Conservation (phyloP, 92 coral and sea anemone species). For the Blastomussa wellsi region DNA sequence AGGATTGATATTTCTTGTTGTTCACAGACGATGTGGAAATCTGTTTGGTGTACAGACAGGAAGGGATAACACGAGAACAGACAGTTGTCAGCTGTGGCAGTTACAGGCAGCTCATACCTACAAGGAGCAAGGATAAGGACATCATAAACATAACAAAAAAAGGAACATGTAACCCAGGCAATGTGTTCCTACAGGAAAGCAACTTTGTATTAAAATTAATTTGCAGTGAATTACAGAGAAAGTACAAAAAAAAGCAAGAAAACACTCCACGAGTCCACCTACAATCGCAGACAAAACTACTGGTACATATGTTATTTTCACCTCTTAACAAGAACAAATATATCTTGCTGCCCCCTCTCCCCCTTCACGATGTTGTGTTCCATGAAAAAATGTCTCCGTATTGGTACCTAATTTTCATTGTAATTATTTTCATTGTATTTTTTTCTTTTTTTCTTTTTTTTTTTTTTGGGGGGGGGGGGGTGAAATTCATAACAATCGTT, state of each 20-base stretch:
- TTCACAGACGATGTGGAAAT: conserved; percentile 87
- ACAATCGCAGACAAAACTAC: no score
- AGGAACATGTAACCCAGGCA: background rate
- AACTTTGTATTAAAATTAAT: background rate
- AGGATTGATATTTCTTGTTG: conserved; percentile 55
- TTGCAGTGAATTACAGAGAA: background rate
- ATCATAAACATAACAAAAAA: background rate
- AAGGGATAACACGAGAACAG: conserved; percentile 85
- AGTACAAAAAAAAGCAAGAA: background rate
- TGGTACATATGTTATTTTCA: no score
- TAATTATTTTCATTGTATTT: no score
- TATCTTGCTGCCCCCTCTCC: no score
- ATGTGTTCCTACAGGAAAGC: background rate
- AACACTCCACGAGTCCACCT: no score
- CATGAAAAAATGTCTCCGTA: no score
- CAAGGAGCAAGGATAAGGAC: background rate
- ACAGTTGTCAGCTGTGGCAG: conserved; percentile 97
- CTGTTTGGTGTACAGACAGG: conserved; percentile 84
- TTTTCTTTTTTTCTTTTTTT: no score
- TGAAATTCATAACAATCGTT: no score
- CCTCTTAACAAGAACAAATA: no score
- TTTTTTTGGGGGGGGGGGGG: no score
- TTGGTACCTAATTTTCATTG: no score
- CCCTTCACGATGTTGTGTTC: no score
- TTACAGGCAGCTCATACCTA: conserved; percentile 80